phyloP scores from a whole-genome alignment of 2,888 invertebrate species.

The Drosophila paracracens region DNA sequence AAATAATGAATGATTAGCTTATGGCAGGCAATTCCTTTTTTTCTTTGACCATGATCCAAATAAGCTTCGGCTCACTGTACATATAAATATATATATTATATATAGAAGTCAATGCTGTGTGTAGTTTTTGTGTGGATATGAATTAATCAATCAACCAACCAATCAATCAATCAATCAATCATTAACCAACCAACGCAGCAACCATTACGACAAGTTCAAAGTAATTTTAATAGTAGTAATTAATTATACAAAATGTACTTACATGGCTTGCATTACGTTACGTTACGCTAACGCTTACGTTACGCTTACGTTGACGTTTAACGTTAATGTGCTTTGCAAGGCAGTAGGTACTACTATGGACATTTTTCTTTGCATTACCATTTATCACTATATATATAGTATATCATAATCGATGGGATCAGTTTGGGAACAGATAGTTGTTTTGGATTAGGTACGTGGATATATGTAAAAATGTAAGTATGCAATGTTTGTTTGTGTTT shows the following conservation, averaged over 20 bases:
- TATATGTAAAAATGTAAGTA: constrained; percentile 36
- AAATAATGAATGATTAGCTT: too few relatives aligned
- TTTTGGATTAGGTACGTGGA: constrained; percentile 16
- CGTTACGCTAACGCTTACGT: constrained; percentile 39
- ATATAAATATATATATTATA: constrained; percentile 41
- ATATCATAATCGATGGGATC: constrained; percentile 35
- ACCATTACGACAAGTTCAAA: constrained; percentile 84
- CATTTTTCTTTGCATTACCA: constrained; percentile 58
- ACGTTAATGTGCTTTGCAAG: constrained; percentile 72
- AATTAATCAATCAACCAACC: constrained; percentile 78
- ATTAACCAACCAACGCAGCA: constrained; percentile 84
- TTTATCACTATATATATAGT: constrained; percentile 47
- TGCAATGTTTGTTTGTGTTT: constrained; percentile 25
- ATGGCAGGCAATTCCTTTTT: too few relatives aligned
- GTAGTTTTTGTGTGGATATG: constrained; percentile 68
- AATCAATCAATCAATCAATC: constrained; percentile 78
- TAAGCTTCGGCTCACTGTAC: too few relatives aligned
- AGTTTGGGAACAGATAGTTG: not conserved
- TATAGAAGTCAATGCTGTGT: constrained; percentile 53
- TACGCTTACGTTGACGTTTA: constrained; percentile 34
- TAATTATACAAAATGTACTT: constrained; percentile 82
- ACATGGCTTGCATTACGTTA: constrained; percentile 80
- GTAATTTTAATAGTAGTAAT: constrained; percentile 75
- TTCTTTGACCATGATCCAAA: too few relatives aligned
- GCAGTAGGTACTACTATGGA: constrained; percentile 71